Evolutionary conservation across 2,888 invertebrate genomes (phyloP).

Genomic region (Harmothoe impar): DNA sequence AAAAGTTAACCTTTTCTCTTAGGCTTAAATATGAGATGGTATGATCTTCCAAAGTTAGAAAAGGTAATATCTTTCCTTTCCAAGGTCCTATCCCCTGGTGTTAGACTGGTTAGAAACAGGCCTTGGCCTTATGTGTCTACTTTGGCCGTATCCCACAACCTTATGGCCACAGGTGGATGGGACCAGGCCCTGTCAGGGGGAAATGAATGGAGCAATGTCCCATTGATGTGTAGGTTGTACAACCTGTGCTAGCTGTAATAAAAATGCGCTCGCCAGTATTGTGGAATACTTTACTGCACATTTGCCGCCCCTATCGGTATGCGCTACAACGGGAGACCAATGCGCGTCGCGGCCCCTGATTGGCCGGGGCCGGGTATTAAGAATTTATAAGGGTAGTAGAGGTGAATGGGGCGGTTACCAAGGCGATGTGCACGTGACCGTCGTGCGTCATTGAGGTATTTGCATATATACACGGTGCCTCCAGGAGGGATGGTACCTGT

Average conservation of each 20-base stretch:
- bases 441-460: constrained; percentile 52
- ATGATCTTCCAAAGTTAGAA: no score
- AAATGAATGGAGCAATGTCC: constrained; percentile 11
- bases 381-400: constrained; percentile 35
- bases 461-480: background rate
- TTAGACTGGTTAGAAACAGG: no score
- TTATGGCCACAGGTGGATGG: no score
- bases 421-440: constrained; percentile 48
- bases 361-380: background rate
- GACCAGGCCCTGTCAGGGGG: background rate
- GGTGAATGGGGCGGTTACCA: constrained; percentile 60
- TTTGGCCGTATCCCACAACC: no score
- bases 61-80: no score
- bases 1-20: no score
- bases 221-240: background rate
- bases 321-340: background rate
- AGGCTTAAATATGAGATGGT: no score
- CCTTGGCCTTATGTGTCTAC: no score
- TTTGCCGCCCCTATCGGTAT: background rate
- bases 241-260: background rate
- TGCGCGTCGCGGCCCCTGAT: background rate
- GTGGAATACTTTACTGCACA: background rate
- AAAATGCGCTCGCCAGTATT: background rate
- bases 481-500: constrained; percentile 26
- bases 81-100: no score